Conservation (phyloP, 2,797 vertebrate genomes). For the Eulemur coronatus region DNA sequence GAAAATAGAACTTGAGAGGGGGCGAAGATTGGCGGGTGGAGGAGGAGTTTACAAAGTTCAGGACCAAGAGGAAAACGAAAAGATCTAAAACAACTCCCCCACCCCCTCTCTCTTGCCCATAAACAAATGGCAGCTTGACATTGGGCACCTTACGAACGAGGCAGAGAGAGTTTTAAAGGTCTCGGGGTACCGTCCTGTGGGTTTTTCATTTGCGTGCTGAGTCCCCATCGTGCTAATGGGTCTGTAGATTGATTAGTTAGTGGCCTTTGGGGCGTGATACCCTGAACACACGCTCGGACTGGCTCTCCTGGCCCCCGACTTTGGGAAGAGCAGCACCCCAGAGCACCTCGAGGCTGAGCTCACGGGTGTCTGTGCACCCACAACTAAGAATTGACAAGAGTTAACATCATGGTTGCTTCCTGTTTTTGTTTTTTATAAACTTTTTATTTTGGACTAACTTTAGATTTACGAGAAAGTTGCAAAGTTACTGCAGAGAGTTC, state of each 20-base stretch:
- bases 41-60: constrained; percentile 68
- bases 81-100: not conserved
- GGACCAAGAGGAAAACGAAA: not conserved
- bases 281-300: not conserved
- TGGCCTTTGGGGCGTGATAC: not conserved
- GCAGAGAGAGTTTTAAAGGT: not conserved
- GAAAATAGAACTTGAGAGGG: constrained; percentile 74
- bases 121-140: not conserved
- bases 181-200: not conserved
- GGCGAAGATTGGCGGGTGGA: not conserved
- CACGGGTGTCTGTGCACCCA: not conserved
- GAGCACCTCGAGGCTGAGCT: not conserved
- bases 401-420: not conserved
- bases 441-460: not conserved
- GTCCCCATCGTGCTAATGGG: fast-evolving
- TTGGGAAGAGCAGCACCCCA: too few relatives aligned
- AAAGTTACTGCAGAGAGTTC: not conserved
- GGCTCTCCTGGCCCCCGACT: not conserved
- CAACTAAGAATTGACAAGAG: not conserved
- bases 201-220: not conserved
- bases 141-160: not conserved
- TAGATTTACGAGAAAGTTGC: not conserved
- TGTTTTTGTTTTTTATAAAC: too few relatives aligned
- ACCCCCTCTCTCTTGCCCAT: not conserved
- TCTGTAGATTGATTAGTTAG: not conserved